phyloP scores from a whole-genome alignment of 1,140 invertebrate genomes.

The Lepidurus couesii region DNA sequence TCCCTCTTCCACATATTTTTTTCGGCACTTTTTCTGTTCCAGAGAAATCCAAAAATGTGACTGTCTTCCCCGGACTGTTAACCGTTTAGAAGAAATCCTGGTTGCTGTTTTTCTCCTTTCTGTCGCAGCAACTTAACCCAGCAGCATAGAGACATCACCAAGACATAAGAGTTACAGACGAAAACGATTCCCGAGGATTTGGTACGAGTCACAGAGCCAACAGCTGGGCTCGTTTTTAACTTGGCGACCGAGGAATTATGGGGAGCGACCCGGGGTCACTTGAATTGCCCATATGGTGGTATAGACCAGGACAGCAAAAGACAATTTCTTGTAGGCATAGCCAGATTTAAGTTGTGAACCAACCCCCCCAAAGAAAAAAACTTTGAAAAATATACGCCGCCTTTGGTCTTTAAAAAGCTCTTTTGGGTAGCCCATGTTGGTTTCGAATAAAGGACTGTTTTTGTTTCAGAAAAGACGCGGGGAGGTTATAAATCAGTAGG shows the following conservation, averaged over 20 bases:
- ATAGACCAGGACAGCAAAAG: neutral
- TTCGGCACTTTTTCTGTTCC: neutral
- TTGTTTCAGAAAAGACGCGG: neutral
- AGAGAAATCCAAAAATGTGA: neutral
- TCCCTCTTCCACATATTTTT: neutral
- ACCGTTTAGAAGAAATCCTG: neutral
- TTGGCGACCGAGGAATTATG: neutral
- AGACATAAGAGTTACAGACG: neutral
- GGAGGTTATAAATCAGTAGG: conserved; percentile 7
- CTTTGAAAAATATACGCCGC: neutral
- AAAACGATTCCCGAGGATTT: conserved; percentile 10
- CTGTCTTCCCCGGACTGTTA: neutral
- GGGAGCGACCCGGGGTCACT: conserved; percentile 7
- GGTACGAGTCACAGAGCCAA: neutral
- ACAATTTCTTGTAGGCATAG: neutral
- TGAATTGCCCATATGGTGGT: conserved; percentile 1
- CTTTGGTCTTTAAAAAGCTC: neutral
- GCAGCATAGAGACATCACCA: neutral
- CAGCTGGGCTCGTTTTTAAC: neutral
- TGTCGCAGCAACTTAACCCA: conserved; percentile 1
- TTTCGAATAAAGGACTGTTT: neutral
- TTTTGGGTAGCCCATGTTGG: neutral
- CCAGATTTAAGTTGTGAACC: too few species aligned
- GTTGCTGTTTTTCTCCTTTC: conserved; percentile 18
- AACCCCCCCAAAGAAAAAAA: neutral